Conservation (phyloP, 1,140 invertebrate genomes). For the Drosophila pectinifera region DNA sequence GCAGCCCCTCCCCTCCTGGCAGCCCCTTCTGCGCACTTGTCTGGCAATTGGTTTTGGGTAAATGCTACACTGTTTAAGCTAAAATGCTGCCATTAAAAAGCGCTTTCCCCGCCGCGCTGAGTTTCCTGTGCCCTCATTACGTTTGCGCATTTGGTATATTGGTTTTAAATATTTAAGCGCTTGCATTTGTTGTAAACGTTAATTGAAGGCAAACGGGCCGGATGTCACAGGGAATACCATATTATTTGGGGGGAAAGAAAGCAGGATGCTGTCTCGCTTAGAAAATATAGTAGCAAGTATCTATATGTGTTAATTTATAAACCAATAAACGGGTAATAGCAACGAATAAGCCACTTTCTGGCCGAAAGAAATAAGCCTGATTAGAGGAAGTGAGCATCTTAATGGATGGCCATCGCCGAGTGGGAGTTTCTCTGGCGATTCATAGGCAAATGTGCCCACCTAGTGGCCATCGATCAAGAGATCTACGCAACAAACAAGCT, state of each 20-base stretch:
- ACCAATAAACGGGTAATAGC: conserved; percentile 1
- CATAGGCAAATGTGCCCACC: conserved; percentile 50
- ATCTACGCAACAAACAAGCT: conserved; percentile 39
- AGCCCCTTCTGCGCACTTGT: conserved; percentile 17
- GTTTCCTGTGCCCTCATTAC: conserved; percentile 53
- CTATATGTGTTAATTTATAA: conserved; percentile 2
- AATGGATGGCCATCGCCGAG: conserved; percentile 8
- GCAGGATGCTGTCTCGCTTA: too few species aligned
- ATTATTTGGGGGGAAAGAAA: background rate
- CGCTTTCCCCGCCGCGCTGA: conserved; percentile 21
- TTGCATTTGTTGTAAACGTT: conserved; percentile 67
- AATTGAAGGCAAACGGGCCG: conserved; percentile 61
- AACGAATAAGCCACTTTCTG: background rate
- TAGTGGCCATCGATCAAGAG: conserved; percentile 61
- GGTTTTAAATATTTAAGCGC: conserved; percentile 73
- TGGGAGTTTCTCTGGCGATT: conserved; percentile 24
- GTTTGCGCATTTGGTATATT: conserved; percentile 70
- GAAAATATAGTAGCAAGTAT: too few species aligned
- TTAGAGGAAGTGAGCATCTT: conserved; percentile 18
- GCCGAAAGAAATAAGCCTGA: background rate
- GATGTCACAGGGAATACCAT: conserved; percentile 29
- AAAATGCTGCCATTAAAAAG: conserved; percentile 78
- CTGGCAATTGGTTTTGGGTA: conserved; percentile 68
- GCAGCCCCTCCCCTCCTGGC: too few species aligned
- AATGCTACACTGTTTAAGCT: conserved; percentile 73